Conservation (phyloP, 2,113 vertebrate genomes). For the Crotophaga sulcirostris region DNA sequence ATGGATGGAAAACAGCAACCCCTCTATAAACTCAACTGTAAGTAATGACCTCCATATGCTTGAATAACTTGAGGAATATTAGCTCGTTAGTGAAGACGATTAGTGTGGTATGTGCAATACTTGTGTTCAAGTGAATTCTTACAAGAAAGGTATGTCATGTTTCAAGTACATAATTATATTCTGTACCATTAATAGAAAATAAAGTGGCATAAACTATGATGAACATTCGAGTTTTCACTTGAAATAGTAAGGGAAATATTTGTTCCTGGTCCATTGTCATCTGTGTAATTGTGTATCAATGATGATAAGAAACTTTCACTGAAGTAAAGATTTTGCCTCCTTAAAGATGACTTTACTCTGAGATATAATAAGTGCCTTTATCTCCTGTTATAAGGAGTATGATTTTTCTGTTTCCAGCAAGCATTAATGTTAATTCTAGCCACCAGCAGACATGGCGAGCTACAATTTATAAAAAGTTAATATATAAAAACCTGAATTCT, state of each 20-base stretch:
- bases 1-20: slow-evolving; percentile 6
- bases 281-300: neutral
- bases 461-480: neutral
- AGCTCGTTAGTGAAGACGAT: neutral
- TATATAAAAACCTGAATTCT: neutral
- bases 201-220: neutral
- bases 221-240: neutral
- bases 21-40: neutral
- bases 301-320: neutral
- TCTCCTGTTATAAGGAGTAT: neutral
- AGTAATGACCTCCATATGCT: slow-evolving; percentile 42
- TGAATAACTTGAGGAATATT: neutral
- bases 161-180: neutral
- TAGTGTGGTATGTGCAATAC: neutral
- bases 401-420: neutral
- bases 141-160: neutral
- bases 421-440: neutral
- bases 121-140: neutral
- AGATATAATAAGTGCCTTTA: neutral
- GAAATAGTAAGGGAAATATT: slow-evolving; percentile 16
- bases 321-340: neutral
- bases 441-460: neutral
- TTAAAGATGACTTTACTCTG: neutral
- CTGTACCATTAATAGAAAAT: neutral
- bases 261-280: neutral